Conservation (phyloP, 2,797 vertebrate genomes). For the Parambassis ranga region DNA sequence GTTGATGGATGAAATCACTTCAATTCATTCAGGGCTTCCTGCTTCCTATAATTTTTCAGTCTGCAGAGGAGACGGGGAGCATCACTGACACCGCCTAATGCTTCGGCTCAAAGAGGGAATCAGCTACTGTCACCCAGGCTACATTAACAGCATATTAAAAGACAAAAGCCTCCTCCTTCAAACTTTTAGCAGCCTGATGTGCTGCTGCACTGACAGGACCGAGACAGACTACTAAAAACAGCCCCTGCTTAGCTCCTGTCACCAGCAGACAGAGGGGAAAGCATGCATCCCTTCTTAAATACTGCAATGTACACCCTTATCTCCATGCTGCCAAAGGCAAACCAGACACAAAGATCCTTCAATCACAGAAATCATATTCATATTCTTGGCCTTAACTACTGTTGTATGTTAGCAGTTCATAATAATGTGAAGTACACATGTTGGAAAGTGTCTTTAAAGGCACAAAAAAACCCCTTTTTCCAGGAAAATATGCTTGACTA, state of each 20-base stretch:
- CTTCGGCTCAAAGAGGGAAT: conserved; percentile 14
- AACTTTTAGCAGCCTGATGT: conserved; percentile 10
- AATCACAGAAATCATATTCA: neutral
- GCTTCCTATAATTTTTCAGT: neutral
- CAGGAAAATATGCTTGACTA: conserved; percentile 9
- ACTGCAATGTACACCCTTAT: neutral
- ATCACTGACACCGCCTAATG: neutral
- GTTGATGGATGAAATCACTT: conserved; percentile 5
- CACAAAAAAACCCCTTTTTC: neutral
- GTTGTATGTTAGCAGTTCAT: neutral
- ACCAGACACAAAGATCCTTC: neutral
- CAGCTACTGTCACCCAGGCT: conserved; percentile 21
- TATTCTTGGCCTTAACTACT: neutral
- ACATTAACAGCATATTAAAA: conserved; percentile 38
- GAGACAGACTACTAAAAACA: conserved; percentile 24
- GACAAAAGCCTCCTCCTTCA: conserved; percentile 9
- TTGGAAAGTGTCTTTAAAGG: neutral
- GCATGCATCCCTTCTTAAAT: conserved; percentile 13
- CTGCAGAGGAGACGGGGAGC: neutral
- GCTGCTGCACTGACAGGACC: conserved; percentile 22
- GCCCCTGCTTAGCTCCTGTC: conserved; percentile 27
- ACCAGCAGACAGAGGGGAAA: conserved; percentile 4
- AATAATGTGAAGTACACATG: neutral
- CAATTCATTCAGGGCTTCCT: neutral
- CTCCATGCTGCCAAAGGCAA: neutral